Evolutionary conservation across 2,888 invertebrate species (phyloP), one percentile per base, ranked within the genome.

Genomic region (Bimastos eiseni): DNA sequence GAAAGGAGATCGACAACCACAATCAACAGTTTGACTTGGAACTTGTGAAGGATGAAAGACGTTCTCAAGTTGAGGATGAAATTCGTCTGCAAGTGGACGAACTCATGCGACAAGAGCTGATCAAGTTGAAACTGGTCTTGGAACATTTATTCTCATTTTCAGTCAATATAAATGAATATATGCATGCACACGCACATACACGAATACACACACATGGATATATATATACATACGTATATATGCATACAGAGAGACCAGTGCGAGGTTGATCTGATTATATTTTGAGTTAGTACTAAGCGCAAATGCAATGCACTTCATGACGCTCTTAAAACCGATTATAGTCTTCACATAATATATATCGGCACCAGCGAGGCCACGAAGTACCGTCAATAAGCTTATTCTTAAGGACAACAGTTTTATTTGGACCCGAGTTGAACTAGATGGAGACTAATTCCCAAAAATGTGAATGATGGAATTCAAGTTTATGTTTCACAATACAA

Each of bases 1-100:
- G 97, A 94, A 97, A 97, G 93, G 98, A 98, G 94, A 95, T 96
- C 0, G 95, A 96, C 2, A 97, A 98, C 95, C 96, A 96, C 0
- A 96, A 96, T 90, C 98, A 98, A 94, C 96, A 96, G 41, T 97
- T 97, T 93, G 97, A 98, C 94, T 96, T 96, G 90, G 97, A 97
- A 91, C 97, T 98, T 95, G 97, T 98, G 93, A 97, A 97, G 94
- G 96, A 96, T 91, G 97, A 98, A 92, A 98, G 98, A 95, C 96
- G 97, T 94, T 95, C 96, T 0, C 97, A 97, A 95, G 96, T 98
- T 91, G 98, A 98, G 95, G 96, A 96, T 91, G 98, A 98, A 94
- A 96, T 91, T 17, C 44, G 91, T 93, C 96, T 97, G 91, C 96
- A 97, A 30, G 98, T 98, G 0, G 95, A 95, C 92, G 98, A 98